A percentile compares a stretch with the other conserved stretches of the same genome.
Conservation (phyloP, 2,113 vertebrate genomes). For the Eurypyga helias region DNA sequence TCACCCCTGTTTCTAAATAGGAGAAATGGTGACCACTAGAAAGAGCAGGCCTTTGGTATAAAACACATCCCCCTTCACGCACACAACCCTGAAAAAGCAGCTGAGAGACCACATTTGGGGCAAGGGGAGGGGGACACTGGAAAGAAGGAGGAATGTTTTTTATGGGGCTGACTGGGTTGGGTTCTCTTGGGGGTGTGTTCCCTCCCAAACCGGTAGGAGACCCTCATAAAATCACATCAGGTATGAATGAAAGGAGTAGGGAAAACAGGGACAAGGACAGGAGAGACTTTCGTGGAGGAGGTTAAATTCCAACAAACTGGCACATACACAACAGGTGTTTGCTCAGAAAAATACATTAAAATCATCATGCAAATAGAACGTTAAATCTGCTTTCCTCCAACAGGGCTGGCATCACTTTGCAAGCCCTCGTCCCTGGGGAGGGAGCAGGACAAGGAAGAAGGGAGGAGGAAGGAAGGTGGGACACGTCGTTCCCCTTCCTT, state of each 20-base stretch:
- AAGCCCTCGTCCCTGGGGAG: slow-evolving; percentile 1
- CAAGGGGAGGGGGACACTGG: background rate
- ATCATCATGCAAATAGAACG: slow-evolving; percentile 81
- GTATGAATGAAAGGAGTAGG: background rate
- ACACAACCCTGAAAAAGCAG: slow-evolving; percentile 1
- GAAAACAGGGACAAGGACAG: slow-evolving; percentile 22
- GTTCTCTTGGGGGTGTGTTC: slow-evolving; percentile 57
- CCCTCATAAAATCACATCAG: slow-evolving; percentile 64
- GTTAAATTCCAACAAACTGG: slow-evolving; percentile 76
- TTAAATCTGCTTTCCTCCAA: slow-evolving; percentile 68
- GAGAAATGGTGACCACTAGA: background rate
- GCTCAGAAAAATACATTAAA: slow-evolving; percentile 84
- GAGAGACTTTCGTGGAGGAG: background rate
- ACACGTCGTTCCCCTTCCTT: slow-evolving; percentile 30
- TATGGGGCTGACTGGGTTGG: slow-evolving; percentile 55
- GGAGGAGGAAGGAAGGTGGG: slow-evolving; percentile 50
- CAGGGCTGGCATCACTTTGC: slow-evolving; percentile 18
- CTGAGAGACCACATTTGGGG: background rate
- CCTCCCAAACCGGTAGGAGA: slow-evolving; percentile 60
- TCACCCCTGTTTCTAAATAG: background rate
- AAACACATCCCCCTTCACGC: background rate
- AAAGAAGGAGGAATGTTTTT: background rate
- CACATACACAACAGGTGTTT: slow-evolving; percentile 84
- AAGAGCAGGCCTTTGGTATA: slow-evolving; percentile 20
- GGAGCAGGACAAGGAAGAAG: slow-evolving; percentile 49